Evolutionary conservation across 2,113 vertebrate genomes (phyloP).

Genomic region (Stegastes partitus): DNA sequence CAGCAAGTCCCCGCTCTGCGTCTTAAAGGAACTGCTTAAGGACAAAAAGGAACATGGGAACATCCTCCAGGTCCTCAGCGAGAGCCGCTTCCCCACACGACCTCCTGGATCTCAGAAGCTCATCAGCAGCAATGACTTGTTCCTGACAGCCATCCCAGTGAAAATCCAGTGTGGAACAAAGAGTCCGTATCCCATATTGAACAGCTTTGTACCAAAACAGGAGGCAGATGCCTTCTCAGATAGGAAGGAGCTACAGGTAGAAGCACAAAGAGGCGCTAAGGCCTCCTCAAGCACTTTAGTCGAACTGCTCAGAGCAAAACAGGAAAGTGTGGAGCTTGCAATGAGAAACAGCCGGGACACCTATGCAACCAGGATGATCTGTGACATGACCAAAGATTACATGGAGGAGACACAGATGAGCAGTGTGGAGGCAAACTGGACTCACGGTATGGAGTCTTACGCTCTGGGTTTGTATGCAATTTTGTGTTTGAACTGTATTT

Average conservation of each 20-base stretch:
- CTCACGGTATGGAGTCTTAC: constrained; percentile 86
- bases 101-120: constrained; percentile 89
- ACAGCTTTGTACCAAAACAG: constrained; percentile 76
- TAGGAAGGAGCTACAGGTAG: constrained; percentile 82
- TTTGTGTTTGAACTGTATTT: not conserved
- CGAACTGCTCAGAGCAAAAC: constrained; percentile 91
- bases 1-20: constrained; percentile 90
- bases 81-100: constrained; percentile 85
- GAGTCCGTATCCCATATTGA: constrained; percentile 74
- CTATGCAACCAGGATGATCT: constrained; percentile 88
- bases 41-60: constrained; percentile 90
- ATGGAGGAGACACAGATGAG: constrained; percentile 84
- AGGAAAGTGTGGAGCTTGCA: constrained; percentile 86
- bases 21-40: constrained; percentile 93
- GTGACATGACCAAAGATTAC: constrained; percentile 86
- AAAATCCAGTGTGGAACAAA: constrained; percentile 88
- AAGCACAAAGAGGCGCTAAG: constrained; percentile 80
- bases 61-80: constrained; percentile 82
- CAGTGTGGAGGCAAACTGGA: constrained; percentile 86
- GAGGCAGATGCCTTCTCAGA: constrained; percentile 76
- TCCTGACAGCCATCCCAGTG: constrained; percentile 88
- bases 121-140: constrained; percentile 85
- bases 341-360: constrained; percentile 79
- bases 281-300: constrained; percentile 89
- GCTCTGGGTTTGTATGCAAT: not conserved